Evolutionary conservation across 2,888 invertebrate genomes (phyloP).

Genomic region (Ceriagrion tenellum): DNA sequence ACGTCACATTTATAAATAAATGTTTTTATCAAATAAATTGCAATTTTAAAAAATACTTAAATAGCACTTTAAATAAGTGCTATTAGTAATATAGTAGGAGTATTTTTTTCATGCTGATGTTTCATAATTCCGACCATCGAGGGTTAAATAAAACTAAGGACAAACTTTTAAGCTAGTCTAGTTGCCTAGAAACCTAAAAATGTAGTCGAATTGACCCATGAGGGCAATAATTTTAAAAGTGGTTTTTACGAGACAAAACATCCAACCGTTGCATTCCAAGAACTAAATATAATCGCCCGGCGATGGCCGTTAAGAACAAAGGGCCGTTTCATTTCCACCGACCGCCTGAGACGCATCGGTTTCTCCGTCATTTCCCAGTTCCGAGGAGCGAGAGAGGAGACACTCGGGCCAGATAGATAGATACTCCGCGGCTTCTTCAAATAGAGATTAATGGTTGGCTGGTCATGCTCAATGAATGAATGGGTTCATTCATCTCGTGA

Average conservation of each 20-base stretch:
- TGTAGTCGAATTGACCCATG: background rate
- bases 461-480: slow-evolving; percentile 25
- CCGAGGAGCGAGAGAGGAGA: background rate
- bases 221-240: background rate
- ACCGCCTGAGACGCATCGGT: background rate
- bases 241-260: background rate
- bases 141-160: too few relatives aligned
- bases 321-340: background rate
- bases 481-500: slow-evolving; percentile 53
- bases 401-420: background rate
- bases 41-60: too few relatives aligned
- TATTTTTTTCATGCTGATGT: too few relatives aligned
- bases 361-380: background rate
- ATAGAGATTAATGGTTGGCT: slow-evolving; percentile 53
- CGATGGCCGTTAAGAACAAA: background rate
- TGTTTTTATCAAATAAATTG: too few relatives aligned
- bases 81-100: too few relatives aligned
- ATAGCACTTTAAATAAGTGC: too few relatives aligned
- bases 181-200: too few relatives aligned
- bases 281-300: background rate
- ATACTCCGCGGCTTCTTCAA: slow-evolving; percentile 36
- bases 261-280: background rate
- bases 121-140: too few relatives aligned
- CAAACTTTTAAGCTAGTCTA: too few relatives aligned
- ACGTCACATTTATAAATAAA: too few relatives aligned